Evolutionary conservation across 2,113 vertebrate species (phyloP), one percentile per base, ranked within the genome.

Genomic region (Paraplagusia blochii): DNA sequence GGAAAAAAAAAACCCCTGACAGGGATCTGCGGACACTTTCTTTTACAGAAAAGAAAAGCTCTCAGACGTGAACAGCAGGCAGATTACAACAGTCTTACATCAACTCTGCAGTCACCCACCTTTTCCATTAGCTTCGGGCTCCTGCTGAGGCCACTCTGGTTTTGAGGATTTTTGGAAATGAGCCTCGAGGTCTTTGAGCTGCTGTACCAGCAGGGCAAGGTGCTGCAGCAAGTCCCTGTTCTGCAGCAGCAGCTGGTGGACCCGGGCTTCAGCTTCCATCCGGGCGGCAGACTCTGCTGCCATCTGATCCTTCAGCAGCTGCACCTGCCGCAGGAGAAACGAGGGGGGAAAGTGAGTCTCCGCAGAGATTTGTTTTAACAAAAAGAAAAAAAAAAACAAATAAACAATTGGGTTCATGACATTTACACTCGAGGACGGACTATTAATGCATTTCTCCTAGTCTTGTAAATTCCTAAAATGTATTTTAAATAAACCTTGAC

Each of bases 221-320:
- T 93, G 92, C 73, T 92, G 90, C 51, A 94, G 88, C 60, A 95
- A 70, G 69, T 94, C 91, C 0, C 89, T 72, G 87, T 94, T 93
- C 87, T 93, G 92, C 72, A 94, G 69, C 54, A 95, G 89, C 43
- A 95, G 89, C 87, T 94, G 92, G 81, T 90, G 90, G 14, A 92
- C 91, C 0, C 93, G 90, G 42, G 92, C 88, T 74, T 93, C 90
- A 0, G 93, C 91, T 74, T 96, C 92, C 56, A 93, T 86, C 7
- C 90, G 89, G 34, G 92, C 92, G 0, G 91, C 72, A 0, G 78
- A 90, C 74, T 94, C 90, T 0, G 92, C 90, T 0, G 91, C 88
- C 74, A 94, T 84, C 57, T 92, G 91, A 82, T 93, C 91, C 78
- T 93, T 91, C 19, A 92, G 59, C 29, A 94, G 87, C 81, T 93